phyloP scores from a whole-genome alignment of 1,140 invertebrate species.

The Drosophila navojoa region DNA sequence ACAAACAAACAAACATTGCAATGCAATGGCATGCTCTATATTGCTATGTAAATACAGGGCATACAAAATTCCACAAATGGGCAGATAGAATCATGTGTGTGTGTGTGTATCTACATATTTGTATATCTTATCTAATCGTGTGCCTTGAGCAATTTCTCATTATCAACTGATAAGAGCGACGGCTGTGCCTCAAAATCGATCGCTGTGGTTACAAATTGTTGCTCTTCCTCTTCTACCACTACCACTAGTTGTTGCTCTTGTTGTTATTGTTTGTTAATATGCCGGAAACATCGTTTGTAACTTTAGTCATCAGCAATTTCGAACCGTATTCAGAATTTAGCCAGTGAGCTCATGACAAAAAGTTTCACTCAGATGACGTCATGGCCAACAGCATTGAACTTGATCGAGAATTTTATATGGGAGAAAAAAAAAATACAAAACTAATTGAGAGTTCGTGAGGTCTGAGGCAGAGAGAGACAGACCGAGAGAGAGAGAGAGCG shows the following conservation, averaged over 20 bases:
- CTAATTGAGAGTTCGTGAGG: slow-evolving; percentile 6
- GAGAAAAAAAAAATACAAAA: not conserved
- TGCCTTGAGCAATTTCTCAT: slow-evolving; percentile 49
- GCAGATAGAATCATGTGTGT: not conserved
- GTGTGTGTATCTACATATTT: slow-evolving; percentile 27
- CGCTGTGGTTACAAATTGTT: slow-evolving; percentile 17
- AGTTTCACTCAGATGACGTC: slow-evolving; percentile 13
- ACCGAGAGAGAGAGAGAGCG: too few relatives aligned
- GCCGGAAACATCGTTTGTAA: slow-evolving; percentile 47
- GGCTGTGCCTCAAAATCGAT: slow-evolving; percentile 25
- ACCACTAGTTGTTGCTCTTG: slow-evolving; percentile 1
- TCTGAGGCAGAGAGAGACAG: not conserved
- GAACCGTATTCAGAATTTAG: slow-evolving; percentile 1
- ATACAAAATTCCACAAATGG: not conserved
- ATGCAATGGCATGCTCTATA: not conserved
- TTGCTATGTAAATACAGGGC: not conserved
- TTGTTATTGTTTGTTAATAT: slow-evolving; percentile 41
- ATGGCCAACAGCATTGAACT: slow-evolving; percentile 22
- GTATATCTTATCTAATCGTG: slow-evolving; percentile 42
- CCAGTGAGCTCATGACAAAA: slow-evolving; percentile 39
- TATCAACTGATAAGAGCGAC: slow-evolving; percentile 41
- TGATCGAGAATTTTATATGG: slow-evolving; percentile 7
- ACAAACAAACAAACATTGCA: not conserved
- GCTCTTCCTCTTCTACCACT: not conserved
- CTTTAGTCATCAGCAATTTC: slow-evolving; percentile 32